Evolutionary conservation across 2,797 vertebrate genomes (phyloP), one percentile per base, ranked within the genome.

Genomic region (Allochrocebus solatus): DNA sequence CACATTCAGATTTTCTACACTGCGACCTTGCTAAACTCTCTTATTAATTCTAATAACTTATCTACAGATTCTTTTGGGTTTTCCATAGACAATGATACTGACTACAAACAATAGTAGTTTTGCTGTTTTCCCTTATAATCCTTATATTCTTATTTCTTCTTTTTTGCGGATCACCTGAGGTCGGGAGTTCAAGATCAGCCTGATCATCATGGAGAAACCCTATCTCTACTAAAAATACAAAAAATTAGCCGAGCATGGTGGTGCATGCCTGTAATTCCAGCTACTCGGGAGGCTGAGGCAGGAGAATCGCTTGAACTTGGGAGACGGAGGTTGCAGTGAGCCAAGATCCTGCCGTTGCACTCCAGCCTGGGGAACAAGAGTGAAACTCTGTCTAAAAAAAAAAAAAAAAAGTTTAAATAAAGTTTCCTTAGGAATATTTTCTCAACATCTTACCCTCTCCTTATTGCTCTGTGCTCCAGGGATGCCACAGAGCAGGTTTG

Each of bases 401-500:
- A 43, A 43, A 50, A 53, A 55, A 55, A 84, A 87, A 87, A 59
- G 50, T 59, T 4, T n/a, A 28, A 33, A 86, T n/a, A 67, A 7
- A 57, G 3, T 28, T 41, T 30, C 46, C 19, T 90, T 67, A n/a
- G 84, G 70, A 72, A 19, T 88, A 91, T 92, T 93, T 87, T 22
- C 41, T 67, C 36, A 89, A 43, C 24, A 79, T 61, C 33, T 50
- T 91, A 89, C 75, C 80, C 36, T 90, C 67, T 86, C 30, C 43
- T 96, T 90, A 75, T 74, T 75, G 86, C 64, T n/a, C 33, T 89
- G 43, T 79, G 39, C 53, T 89, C 67, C 79, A 28, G 83, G 30
- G 39, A 81, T 88, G 41, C 46, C 80, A 78, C 85, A 26, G 89
- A 92, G 72, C 93, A 96, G 48, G 84, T 97, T 79, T 90, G 28